Evolutionary conservation across 2,888 invertebrate species (phyloP).

Genomic region (Escarpia spicata): DNA sequence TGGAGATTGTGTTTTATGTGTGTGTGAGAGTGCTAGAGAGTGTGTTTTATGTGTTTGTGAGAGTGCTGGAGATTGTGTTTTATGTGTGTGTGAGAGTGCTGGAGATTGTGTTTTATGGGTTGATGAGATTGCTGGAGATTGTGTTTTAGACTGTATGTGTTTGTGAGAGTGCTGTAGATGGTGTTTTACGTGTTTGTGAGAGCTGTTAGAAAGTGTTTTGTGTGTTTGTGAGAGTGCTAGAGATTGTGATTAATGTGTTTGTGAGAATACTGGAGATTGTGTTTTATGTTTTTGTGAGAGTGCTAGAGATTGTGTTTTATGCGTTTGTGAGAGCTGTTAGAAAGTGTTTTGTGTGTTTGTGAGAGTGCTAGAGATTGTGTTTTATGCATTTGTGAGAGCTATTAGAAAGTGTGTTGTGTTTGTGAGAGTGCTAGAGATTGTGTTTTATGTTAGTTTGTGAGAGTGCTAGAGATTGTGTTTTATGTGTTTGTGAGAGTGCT

Average conservation of each 20-base stretch:
- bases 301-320: not conserved
- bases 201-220: not conserved
- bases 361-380: not conserved
- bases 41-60: not conserved
- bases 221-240: not conserved
- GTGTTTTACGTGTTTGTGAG: not conserved
- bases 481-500: not conserved
- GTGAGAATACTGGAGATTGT: not conserved
- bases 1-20: not conserved
- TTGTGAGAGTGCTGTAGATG: not conserved
- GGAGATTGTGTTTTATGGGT: not conserved
- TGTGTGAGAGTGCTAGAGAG: not conserved
- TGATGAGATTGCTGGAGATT: not conserved
- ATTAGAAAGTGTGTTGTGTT: not conserved
- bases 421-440: not conserved
- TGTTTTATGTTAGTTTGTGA: not conserved
- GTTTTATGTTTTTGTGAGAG: not conserved
- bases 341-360: not conserved
- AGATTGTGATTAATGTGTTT: not conserved
- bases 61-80: not conserved
- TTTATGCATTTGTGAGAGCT: not conserved
- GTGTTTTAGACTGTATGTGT: not conserved
- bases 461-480: not conserved
- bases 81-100: not conserved
- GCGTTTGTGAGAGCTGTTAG: not conserved